Conservation (phyloP, 2,113 vertebrate species). For the Ursus arctos region DNA sequence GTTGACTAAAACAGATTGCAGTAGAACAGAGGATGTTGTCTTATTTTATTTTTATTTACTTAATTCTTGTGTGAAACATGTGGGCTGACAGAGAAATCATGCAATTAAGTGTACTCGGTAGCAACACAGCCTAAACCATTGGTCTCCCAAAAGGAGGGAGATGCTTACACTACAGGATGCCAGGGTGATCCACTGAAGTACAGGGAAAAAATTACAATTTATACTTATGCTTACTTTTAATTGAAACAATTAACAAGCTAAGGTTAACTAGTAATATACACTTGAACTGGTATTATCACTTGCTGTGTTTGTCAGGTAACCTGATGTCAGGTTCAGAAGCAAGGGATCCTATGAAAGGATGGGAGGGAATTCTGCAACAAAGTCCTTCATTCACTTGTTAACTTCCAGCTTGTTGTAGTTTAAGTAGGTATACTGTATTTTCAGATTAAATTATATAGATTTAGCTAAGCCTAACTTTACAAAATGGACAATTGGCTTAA, state of each 20-base stretch:
- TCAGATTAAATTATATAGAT: background rate
- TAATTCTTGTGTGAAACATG: background rate
- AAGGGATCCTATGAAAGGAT: background rate
- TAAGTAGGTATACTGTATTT: background rate
- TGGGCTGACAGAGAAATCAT: background rate
- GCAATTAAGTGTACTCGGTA: background rate
- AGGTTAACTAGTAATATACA: background rate
- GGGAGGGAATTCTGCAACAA: background rate
- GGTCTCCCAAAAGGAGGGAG: background rate
- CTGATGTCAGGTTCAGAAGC: background rate
- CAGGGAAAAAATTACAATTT: background rate
- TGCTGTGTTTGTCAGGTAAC: background rate
- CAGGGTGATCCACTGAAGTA: background rate
- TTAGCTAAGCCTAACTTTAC: background rate
- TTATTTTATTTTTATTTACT: background rate
- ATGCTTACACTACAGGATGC: background rate
- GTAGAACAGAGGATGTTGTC: background rate
- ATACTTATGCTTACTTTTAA: background rate
- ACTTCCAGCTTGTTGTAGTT: background rate
- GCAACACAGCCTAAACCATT: background rate
- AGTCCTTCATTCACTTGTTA: background rate
- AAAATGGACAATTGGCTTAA: background rate
- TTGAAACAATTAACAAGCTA: background rate
- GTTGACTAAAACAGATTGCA: background rate
- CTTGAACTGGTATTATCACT: background rate